Base-by-base conservation (phyloP, 2,797 vertebrate genomes). In the Oryzias sinensis region DNA sequence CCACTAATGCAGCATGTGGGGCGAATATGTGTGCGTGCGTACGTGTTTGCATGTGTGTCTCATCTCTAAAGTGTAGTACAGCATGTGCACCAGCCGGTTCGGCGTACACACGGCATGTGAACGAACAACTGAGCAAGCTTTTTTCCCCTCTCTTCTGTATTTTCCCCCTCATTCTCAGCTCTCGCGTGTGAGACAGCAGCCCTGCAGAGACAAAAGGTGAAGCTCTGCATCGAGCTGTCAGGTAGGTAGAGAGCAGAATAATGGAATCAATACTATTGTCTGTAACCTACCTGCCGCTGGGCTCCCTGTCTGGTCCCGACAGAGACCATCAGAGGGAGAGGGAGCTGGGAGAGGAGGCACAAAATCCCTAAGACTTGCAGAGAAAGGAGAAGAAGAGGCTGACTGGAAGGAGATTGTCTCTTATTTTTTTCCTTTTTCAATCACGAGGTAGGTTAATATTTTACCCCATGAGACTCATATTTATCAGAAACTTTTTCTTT, bases 241-340 rank as follows among this genome's bases (percentile, higher is more conserved):
- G 87, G 81, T 79, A 84, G 83, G 80, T 80, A 79, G 77, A 74
- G 83, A 77, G 76, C 57, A 83, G 78, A 79, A 84, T 76, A 85
- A 87, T 83, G 70, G 82, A 85, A 90, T 90, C 87, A 84, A 86
- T 87, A 89, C 79, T 84, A 85, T 85, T 87, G 84, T 90, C 88
- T 90, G 78, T 84, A 83, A 79, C 84, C 81, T 88, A 87, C 84
- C 87, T 88, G 88, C 84, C 70, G 69, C 80, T 83, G 82, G 83
- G 81, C 85, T 87, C 72, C 76, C 82, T 88, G 80, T 86, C 84
- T 88, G 87, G 84, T 84, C 80, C 85, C 74, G 3, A 66, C 74
- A 61, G 42, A 85, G 67, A 76, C 66, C 67, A 48, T 69, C 62
- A 80, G 68, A 81, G 55, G 55, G 73, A 71, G 68, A 61, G 46